Conservation (phyloP, 2,888 invertebrate genomes). For the Bombylius major region DNA sequence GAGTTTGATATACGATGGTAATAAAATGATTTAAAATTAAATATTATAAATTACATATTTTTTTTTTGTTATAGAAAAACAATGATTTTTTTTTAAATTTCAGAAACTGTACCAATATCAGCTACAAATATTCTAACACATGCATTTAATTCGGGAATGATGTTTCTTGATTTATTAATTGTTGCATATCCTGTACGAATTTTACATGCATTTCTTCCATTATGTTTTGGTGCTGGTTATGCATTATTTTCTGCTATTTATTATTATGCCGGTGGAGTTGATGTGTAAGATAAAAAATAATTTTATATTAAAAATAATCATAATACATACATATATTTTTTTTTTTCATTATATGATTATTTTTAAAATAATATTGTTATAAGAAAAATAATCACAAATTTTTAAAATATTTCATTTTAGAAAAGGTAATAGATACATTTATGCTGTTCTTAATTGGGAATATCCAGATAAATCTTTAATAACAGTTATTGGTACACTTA, state of each 20-base stretch:
- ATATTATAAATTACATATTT: background rate
- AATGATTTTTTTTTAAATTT: constrained; percentile 9
- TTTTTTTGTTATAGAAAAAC: background rate
- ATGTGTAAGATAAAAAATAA: constrained; percentile 33
- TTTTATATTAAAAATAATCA: background rate
- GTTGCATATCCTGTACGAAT: constrained; percentile 60
- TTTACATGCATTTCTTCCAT: constrained; percentile 49
- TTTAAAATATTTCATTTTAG: constrained; percentile 24
- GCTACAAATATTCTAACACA: constrained; percentile 60
- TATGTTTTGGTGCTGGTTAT: constrained; percentile 44
- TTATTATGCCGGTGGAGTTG: constrained; percentile 47
- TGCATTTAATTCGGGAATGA: constrained; percentile 59
- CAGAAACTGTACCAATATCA: constrained; percentile 46
- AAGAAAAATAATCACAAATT: too few species aligned
- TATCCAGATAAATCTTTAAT: constrained; percentile 39
- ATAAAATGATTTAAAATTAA: background rate
- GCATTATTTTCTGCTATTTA: constrained; percentile 48
- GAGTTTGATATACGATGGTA: constrained; percentile 37
- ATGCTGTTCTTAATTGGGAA: constrained; percentile 63
- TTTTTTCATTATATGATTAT: too few species aligned
- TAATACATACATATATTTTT: too few species aligned
- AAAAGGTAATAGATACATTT: constrained; percentile 52
- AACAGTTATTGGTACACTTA: constrained; percentile 26
- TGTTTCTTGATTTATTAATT: constrained; percentile 58
- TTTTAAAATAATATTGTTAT: too few species aligned